Base-by-base conservation (phyloP, 2,113 vertebrate species). In the Candoia aspera region DNA sequence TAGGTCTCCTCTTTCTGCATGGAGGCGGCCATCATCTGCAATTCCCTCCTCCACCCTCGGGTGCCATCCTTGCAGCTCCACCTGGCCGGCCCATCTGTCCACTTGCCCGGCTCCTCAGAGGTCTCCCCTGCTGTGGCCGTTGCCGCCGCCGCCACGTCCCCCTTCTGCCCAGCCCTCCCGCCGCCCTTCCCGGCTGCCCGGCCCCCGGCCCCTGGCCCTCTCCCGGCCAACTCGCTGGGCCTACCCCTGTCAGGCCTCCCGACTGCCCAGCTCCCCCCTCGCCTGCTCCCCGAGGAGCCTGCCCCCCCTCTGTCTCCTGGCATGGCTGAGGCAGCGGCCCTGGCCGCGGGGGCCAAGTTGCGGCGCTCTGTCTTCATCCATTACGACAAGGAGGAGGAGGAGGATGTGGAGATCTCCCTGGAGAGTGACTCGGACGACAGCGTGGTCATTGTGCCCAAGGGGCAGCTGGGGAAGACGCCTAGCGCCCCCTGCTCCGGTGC, bases 371-470 rank as follows among this genome's bases (percentile, higher is more conserved):
- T 99, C 54, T 99, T 99, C 68, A 97, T 99, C 4, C 98, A 98
- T 84, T 99, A 98, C 0, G 98, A 99, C 90, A 98, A 98, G 89
- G 98, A 99, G 92, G 98, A 99, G 59, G 95, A 97, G 0, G 98
- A 98, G 0, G 98, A 99, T 0, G 98, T 99, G 24, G 98, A 99
- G 96, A 99, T 99, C 84, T 99, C 98, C 29, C 94, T 99, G 93
- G 98, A 98, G 49, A 99, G 98, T 0, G 98, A 99, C 96, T 99
- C 98, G 0, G 98, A 99, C 2, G 98, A 99, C 96, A 98, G 98
- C 0, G 98, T 99, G 84, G 98, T 99, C 53, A 99, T 99, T 0
- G 98, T 99, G 26, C 98, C 98, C 0, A 98, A 98, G 8, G 98
- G 98, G 10, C 98, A 98, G 94, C 97, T 97, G 0, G 95, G 94